A percentile compares a stretch with the other conserved stretches of the same genome.
These are phyloP conservation scores for Ginglymostoma cirratum DNA, from an alignment of 2,113 vertebrate genomes.

Conservation along the genomic window DNA sequence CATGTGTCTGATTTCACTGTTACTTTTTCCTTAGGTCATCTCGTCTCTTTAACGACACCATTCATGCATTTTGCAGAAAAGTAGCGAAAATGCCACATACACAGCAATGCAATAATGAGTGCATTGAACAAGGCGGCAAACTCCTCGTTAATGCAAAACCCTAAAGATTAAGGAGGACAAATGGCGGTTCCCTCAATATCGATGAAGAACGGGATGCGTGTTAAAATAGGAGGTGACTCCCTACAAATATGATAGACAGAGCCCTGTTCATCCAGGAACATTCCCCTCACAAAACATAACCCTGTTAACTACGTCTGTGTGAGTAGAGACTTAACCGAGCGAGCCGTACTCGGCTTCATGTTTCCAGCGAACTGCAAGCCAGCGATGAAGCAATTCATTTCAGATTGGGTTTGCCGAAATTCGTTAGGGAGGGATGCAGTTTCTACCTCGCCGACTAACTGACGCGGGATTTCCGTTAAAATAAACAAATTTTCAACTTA, in stretches of 20 bases:
- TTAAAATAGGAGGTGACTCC: background rate
- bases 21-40: background rate
- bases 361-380: background rate
- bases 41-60: background rate
- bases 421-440: background rate
- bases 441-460: too few species aligned
- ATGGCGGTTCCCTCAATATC: too few species aligned
- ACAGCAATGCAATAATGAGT: background rate
- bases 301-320: background rate
- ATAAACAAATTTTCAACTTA: conserved; percentile 52
- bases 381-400: background rate
- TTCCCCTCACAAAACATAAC: background rate
- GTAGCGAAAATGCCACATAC: background rate
- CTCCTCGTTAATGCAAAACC: too few species aligned
- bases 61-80: background rate
- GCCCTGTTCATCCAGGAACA: background rate
- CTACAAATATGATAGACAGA: too few species aligned
- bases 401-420: background rate
- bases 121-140: background rate
- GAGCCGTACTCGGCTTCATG: background rate
- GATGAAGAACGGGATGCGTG: background rate
- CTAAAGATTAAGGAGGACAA: background rate
- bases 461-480: conserved; percentile 46
- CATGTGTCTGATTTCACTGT: background rate
- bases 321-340: background rate